phyloP scores from a whole-genome alignment of 2,888 invertebrate genomes.

The Enchytraeus crypticus region DNA sequence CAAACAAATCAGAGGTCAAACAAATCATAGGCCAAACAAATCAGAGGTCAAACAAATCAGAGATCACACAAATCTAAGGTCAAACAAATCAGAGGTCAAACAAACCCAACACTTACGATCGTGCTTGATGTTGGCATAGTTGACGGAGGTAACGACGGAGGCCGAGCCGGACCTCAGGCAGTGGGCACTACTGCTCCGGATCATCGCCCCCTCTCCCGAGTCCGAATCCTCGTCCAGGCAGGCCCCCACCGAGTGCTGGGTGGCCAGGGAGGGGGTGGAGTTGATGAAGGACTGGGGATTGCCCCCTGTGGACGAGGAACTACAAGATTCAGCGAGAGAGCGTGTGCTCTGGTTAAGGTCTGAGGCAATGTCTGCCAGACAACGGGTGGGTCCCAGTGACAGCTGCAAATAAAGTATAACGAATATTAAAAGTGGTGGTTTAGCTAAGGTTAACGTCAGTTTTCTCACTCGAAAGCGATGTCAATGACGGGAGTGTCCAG shows the following conservation, averaged over 20 bases:
- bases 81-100: neutral
- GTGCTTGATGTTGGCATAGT: neutral
- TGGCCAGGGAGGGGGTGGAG: neutral
- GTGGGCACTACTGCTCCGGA: neutral
- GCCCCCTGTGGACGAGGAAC: neutral
- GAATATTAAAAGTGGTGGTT: no score
- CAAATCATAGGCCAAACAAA: no score
- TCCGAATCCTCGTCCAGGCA: neutral
- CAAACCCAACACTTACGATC: neutral
- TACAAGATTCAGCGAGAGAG: neutral
- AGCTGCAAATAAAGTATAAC: no score
- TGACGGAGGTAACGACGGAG: neutral
- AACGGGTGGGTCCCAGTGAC: neutral
- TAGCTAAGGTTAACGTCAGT: no score
- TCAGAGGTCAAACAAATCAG: no score
- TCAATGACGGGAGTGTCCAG: no score
- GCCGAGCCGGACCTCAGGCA: neutral
- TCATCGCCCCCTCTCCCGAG: neutral
- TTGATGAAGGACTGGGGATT: neutral
- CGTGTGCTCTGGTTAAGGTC: neutral
- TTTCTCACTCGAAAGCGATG: no score
- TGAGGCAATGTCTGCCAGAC: neutral
- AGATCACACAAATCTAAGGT: no score
- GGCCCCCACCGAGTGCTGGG: neutral
- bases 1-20: no score